Evolutionary conservation across 2,797 vertebrate genomes (phyloP).

Genomic region (Melanogrammus aeglefinus): DNA sequence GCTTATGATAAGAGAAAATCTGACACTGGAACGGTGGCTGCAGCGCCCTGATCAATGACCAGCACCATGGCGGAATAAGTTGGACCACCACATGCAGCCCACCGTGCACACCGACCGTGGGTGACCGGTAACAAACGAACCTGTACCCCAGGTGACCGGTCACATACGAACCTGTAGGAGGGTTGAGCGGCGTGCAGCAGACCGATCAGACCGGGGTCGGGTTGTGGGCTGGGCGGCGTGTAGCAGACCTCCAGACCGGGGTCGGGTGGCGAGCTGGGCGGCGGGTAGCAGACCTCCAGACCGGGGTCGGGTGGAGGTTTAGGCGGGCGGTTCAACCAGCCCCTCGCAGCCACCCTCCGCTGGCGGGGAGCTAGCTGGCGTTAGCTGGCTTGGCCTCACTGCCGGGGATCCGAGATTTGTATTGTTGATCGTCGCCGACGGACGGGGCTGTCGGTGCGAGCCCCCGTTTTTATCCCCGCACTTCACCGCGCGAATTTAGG

Average conservation of each 20-base stretch:
- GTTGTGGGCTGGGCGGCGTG: too few relatives aligned
- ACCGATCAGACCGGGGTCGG: neutral
- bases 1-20: conserved; percentile 38
- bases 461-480: conserved; percentile 38
- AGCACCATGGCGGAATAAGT: conserved; percentile 16
- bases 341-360: neutral
- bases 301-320: too few relatives aligned
- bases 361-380: conserved; percentile 26
- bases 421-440: conserved; percentile 62
- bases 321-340: too few relatives aligned
- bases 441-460: conserved; percentile 51
- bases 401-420: conserved; percentile 43
- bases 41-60: neutral
- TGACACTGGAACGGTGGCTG: neutral
- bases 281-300: too few relatives aligned
- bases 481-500: conserved; percentile 23
- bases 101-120: neutral
- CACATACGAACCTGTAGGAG: conserved; percentile 10
- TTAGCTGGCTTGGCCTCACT: conserved; percentile 49
- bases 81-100: conserved; percentile 28
- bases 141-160: neutral
- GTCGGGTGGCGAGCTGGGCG: too few relatives aligned
- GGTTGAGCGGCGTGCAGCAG: neutral
- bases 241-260: too few relatives aligned
- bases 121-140: conserved; percentile 17